Evolutionary conservation across 2,888 invertebrate genomes (phyloP).

Genomic region (Drosophila cognata): DNA sequence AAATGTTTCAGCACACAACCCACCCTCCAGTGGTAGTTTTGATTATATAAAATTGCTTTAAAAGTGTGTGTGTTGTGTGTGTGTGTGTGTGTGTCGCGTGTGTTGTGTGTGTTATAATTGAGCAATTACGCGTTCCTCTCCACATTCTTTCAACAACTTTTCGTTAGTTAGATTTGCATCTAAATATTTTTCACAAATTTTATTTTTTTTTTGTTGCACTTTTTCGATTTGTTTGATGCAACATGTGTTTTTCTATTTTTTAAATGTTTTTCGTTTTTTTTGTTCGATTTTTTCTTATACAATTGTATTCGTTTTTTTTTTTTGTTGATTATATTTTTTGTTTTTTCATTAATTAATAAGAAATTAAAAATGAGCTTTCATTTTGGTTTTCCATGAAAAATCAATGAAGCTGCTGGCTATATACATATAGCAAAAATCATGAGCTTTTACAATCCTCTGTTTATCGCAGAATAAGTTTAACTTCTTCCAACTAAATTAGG

Average conservation of each 20-base stretch:
- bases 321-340: conserved; percentile 18
- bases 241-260: conserved; percentile 19
- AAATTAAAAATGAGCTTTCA: conserved; percentile 54
- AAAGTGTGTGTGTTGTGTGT: conserved; percentile 37
- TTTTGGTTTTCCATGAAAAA: conserved; percentile 76
- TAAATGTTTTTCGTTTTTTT: conserved; percentile 55
- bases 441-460: conserved; percentile 35
- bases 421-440: conserved; percentile 41
- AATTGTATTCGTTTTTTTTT: conserved; percentile 48
- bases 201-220: conserved; percentile 49
- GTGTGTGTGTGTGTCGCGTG: conserved; percentile 18
- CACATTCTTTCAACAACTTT: conserved; percentile 40
- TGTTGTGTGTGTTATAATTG: conserved; percentile 52
- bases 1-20: conserved; percentile 24
- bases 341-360: conserved; percentile 44
- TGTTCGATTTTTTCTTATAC: conserved; percentile 51
- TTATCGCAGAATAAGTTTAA: conserved; percentile 56
- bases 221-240: conserved; percentile 52
- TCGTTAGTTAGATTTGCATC: conserved; percentile 57
- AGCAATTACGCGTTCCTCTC: conserved; percentile 52
- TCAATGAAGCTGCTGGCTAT: conserved; percentile 69
- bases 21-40: conserved; percentile 37
- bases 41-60: conserved; percentile 64
- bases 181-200: conserved; percentile 34
- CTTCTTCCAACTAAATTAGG: conserved; percentile 64